phyloP scores from a whole-genome alignment of 2,113 vertebrate genomes.

The Saiga tatarica region DNA sequence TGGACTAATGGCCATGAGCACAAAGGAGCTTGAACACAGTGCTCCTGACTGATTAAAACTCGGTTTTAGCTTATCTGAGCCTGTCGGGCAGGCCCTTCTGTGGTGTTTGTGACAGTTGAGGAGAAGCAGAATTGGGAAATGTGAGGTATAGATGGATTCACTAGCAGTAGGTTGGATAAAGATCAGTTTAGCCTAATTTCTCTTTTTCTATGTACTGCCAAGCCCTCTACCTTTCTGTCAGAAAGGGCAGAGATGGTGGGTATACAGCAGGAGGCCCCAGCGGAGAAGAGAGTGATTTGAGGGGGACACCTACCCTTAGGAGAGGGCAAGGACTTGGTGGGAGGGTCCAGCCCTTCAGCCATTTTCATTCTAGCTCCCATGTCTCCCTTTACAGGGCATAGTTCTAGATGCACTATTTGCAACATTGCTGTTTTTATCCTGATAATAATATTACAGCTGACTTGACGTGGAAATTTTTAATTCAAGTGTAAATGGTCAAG shows the following conservation, averaged over 20 bases:
- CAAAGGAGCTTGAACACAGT: neutral
- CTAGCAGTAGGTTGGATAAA: neutral
- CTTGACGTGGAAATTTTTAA: neutral
- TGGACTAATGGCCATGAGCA: neutral
- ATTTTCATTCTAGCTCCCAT: neutral
- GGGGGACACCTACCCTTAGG: accelerated
- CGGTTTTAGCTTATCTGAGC: neutral
- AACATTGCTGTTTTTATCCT: neutral
- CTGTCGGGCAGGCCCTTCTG: neutral
- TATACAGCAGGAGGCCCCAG: neutral
- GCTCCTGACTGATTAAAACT: neutral
- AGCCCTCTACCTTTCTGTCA: neutral
- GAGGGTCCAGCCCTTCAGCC: neutral
- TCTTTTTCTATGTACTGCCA: neutral
- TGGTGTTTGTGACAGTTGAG: neutral
- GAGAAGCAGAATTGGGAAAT: neutral
- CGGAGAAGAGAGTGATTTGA: neutral
- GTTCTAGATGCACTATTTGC: neutral
- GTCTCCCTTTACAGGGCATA: neutral
- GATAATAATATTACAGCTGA: neutral
- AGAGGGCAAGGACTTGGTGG: accelerated
- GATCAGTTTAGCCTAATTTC: neutral
- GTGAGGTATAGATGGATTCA: neutral
- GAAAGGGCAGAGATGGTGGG: neutral
- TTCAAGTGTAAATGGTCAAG: neutral